Evolutionary conservation across 2,797 vertebrate species (phyloP).

Genomic region (Urophycis tenuis): DNA sequence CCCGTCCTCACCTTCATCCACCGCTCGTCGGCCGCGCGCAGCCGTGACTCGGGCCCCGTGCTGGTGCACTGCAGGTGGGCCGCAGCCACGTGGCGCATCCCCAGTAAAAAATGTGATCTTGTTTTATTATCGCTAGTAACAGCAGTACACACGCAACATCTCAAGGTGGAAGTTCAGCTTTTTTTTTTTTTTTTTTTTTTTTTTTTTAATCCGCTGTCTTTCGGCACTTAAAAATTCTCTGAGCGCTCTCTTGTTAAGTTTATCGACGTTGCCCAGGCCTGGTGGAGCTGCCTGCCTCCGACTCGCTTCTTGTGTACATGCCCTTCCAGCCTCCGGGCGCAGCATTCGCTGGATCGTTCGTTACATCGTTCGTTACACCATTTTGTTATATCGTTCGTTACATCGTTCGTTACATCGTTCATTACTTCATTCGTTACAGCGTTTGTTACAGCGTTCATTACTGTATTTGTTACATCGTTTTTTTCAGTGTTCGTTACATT

Average conservation of each 20-base stretch:
- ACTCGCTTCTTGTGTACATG: background rate
- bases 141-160: background rate
- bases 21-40: constrained; percentile 84
- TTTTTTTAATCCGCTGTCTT: background rate
- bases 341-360: background rate
- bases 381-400: background rate
- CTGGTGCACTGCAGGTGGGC: constrained; percentile 94
- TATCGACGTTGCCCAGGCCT: background rate
- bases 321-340: background rate
- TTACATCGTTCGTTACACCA: no score
- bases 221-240: background rate
- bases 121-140: background rate
- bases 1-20: constrained; percentile 95
- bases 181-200: no score
- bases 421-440: no score
- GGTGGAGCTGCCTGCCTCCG: background rate
- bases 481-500: no score
- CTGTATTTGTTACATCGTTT: no score
- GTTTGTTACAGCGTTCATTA: no score
- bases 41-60: constrained; percentile 82
- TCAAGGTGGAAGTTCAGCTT: background rate
- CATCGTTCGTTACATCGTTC: no score
- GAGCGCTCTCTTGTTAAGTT: background rate
- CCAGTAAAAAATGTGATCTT: background rate
- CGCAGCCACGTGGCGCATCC: background rate